These are phyloP conservation scores for Myrmecobius fasciatus DNA, from an alignment of 2,113 vertebrate species.

Conservation along the genomic window DNA sequence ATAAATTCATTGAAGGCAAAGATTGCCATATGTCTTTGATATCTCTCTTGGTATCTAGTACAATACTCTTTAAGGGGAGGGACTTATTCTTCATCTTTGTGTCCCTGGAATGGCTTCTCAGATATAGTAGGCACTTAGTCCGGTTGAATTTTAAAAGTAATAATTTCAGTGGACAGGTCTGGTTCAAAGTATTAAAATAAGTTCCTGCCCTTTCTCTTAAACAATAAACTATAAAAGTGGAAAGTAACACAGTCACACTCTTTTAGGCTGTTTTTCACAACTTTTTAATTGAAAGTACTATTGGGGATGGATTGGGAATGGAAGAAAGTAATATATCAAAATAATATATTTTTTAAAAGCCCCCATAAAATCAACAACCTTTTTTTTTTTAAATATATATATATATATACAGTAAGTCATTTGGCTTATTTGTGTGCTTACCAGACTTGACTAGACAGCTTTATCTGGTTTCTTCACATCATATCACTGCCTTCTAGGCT, in stretches of 20 bases:
- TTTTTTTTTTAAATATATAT: too few relatives aligned
- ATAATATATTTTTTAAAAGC: background rate
- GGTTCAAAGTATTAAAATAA: background rate
- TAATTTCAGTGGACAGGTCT: background rate
- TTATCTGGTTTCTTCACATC: background rate
- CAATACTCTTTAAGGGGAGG: background rate
- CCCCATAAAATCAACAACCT: background rate
- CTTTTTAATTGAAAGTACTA: background rate
- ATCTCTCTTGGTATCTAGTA: background rate
- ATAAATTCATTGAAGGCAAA: background rate
- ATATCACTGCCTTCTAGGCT: background rate
- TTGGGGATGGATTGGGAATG: background rate
- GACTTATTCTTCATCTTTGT: background rate
- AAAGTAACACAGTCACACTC: background rate
- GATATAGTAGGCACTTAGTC: background rate
- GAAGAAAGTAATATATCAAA: background rate
- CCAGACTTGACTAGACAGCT: background rate
- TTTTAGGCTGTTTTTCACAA: background rate
- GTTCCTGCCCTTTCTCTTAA: background rate
- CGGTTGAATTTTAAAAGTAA: background rate
- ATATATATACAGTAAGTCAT: background rate
- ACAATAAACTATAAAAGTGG: background rate
- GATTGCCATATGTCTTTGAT: background rate
- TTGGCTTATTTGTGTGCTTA: background rate
- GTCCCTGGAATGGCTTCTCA: background rate